A percentile compares a stretch with the other conserved stretches of the same genome.
phyloP scores from a whole-genome alignment of 35 echinoderm and acorn worm species.

The Heliocidaris tuberculata region DNA sequence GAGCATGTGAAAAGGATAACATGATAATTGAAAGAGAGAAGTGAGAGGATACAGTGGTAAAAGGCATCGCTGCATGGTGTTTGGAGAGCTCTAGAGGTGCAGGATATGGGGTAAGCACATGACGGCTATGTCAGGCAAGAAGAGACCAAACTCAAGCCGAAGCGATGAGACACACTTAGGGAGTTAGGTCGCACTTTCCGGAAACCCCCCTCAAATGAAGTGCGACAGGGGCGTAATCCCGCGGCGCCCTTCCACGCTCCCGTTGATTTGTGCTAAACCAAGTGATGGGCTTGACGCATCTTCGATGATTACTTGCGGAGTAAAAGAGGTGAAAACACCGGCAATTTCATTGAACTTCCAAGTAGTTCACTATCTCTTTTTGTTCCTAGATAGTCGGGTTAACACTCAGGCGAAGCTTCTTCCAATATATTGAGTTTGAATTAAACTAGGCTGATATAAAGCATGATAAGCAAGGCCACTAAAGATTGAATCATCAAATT shows the following conservation, averaged over 20 bases:
- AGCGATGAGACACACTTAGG: background rate
- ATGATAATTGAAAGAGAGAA: background rate
- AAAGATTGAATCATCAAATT: background rate
- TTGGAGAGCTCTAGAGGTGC: background rate
- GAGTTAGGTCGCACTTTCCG: slow-evolving; percentile 28
- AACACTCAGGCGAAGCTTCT: background rate
- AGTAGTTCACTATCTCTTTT: background rate
- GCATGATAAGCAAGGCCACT: background rate
- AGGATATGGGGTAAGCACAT: slow-evolving; percentile 21
- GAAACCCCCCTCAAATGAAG: slow-evolving; percentile 38
- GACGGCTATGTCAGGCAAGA: slow-evolving; percentile 24
- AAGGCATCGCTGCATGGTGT: background rate
- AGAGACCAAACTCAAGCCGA: background rate
- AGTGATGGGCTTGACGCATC: background rate
- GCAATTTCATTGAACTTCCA: background rate
- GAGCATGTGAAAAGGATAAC: background rate
- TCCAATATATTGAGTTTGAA: background rate
- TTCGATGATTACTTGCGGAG: background rate
- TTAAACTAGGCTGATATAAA: background rate
- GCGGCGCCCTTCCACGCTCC: slow-evolving; percentile 14
- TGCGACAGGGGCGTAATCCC: slow-evolving; percentile 48
- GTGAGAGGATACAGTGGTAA: background rate
- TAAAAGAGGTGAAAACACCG: background rate
- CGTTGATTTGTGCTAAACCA: slow-evolving; percentile 26
- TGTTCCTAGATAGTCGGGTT: background rate